These are phyloP conservation scores for Phoenicopterus ruber DNA, from an alignment of 2,113 vertebrate species.

Conservation along the genomic window DNA sequence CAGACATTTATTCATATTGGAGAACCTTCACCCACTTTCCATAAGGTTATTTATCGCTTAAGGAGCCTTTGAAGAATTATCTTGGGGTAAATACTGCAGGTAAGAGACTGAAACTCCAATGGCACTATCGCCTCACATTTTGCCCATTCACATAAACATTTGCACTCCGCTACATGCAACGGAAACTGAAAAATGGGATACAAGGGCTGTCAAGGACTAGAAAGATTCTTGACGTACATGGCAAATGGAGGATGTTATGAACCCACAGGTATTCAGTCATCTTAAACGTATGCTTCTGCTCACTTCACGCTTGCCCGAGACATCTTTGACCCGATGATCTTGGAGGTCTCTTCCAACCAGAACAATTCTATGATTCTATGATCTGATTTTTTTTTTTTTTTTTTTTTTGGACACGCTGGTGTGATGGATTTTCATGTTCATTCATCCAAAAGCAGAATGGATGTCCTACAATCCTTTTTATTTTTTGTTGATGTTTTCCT, in stretches of 20 bases:
- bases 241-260: background rate
- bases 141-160: background rate
- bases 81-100: background rate
- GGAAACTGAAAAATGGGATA: background rate
- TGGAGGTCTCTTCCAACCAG: too few species aligned
- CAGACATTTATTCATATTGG: background rate
- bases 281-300: background rate
- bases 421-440: background rate
- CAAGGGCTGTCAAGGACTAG: background rate
- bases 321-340: too few species aligned
- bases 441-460: background rate
- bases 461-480: background rate
- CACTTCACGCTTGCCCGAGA: background rate
- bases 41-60: background rate
- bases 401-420: background rate
- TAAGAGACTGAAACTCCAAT: background rate
- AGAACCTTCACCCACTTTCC: background rate
- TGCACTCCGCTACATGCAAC: accelerated
- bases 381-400: too few species aligned
- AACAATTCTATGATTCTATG: too few species aligned
- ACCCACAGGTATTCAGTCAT: background rate
- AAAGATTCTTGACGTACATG: background rate
- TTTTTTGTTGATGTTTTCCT: background rate
- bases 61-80: background rate
- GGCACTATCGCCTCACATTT: background rate